These are phyloP conservation scores for Zoroaster sp. DNA, from an alignment of 53 echinoderm and acorn worm species.

Conservation along the genomic window DNA sequence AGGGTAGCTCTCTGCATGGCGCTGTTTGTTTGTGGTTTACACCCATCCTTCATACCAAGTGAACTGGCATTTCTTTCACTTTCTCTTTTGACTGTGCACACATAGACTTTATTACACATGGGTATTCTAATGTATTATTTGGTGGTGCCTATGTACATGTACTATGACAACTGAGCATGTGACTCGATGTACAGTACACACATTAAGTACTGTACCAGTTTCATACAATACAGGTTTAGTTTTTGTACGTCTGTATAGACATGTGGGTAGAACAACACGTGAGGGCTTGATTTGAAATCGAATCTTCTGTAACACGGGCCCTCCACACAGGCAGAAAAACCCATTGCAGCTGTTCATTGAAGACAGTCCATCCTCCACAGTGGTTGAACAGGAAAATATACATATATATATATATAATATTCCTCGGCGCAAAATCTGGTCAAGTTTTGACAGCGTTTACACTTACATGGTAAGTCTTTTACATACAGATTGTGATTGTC, in stretches of 20 bases:
- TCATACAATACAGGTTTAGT: too few relatives aligned
- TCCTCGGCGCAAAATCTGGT: not conserved
- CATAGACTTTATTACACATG: not conserved
- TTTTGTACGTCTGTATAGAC: not conserved
- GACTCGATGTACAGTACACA: not conserved
- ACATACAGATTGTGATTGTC: not conserved
- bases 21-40: not conserved
- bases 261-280: not conserved
- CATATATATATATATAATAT: not conserved
- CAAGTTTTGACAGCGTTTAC: not conserved
- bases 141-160: not conserved
- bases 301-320: not conserved
- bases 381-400: not conserved
- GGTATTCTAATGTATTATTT: not conserved
- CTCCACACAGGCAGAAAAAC: not conserved
- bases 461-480: not conserved
- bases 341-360: not conserved
- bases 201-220: not conserved
- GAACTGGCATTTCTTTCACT: slow-evolving; percentile 13
- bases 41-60: not conserved
- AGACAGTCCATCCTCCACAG: not conserved
- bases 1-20: not conserved
- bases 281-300: not conserved
- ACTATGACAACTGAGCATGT: slow-evolving; percentile 12
- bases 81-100: slow-evolving; percentile 24